Base-by-base conservation (phyloP, 2,797 vertebrate species). In the Melopsittacus undulatus region DNA sequence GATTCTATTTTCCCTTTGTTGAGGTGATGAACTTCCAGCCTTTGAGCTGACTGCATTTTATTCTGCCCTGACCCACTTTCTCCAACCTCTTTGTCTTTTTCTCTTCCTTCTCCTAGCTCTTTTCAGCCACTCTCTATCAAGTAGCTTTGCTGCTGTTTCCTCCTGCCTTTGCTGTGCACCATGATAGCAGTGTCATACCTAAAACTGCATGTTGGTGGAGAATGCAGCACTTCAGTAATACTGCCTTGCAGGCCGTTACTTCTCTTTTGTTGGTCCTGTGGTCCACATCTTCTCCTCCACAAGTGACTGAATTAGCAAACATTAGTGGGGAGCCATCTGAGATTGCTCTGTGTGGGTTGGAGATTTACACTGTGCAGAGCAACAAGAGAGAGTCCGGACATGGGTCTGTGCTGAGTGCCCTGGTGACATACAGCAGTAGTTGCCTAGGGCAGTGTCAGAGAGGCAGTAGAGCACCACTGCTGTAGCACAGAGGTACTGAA, bases 321-420 rank as follows among this genome's bases (percentile, higher is more conserved):
- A 6, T 32, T 30, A 74, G 32, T 9, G 12, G 36, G 32, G 24
- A 63, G 36, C 8, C 42, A 19, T 27, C 30, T 45, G 10, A 56
- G 12, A 83, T 29, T 0, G 1, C 15, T 32, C 3, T 19, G 30
- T 34, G 49, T 12, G 46, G 54, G 13, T 3, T 63, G 42, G 11
- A 69, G 43, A 59, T 40, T 69, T 69, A 52, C 19, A n/a, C 13
- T n/a, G 45, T 24, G 19, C 13, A 59, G 27, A 17, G 23, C 45
- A 80, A 32, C 0, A 1, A n/a, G 22, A 74, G 32, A 73, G 18
- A 67, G 36, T 45, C 38, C 51, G 30, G 34, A 30, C 2, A 0
- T 36, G 34, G 43, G 49, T 74, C 32, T 83, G 36, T 32, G 29
- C 61, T 24, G 36, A 67, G 20, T 24, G 61, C n/a, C 49, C 17